Evolutionary conservation across 1,140 invertebrate genomes (phyloP), one percentile per base, ranked within the genome.

Genomic region (Dendroctonus ponderosae): DNA sequence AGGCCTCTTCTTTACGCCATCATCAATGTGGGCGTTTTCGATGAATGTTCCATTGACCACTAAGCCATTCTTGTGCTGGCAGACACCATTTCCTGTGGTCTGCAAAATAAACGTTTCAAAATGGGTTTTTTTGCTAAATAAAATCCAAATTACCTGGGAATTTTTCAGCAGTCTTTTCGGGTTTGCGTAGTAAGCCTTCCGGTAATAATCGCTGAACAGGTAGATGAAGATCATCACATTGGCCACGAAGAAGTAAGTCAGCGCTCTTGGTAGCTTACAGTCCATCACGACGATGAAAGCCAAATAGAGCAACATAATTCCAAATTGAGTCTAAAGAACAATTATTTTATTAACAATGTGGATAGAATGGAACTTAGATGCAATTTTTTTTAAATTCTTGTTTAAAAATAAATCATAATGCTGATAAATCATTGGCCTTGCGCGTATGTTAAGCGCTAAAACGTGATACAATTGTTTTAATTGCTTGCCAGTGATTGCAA

Each of bases 201-300:
- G 73, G 71, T 85, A 85, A 62, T 85, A 85, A 66, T 84, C 77
- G 43, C 78, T 75, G 74, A 86, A 86, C 4, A 86, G 74, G 51
- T 82, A 84, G 0, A 86, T 76, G 67, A 86, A 86, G 12, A 85
- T 82, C 2, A 81, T 70, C 5, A 82, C 78, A 60, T 85, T 81
- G 9, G 76, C 78, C 54, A 83, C 70, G 79, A 88, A 82, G 82
- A 88, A 84, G 80, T 87, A 85, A 1, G 82, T 83, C 0, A 85
- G 73, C 11, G 79, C 79, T 71, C 84, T 85, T 12, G 85, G 80
- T 68, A 84, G 73, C 44, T 82, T 79, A 74, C 84, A 85, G 61
- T 85, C 84, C 77, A 82, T 80, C 5, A 74, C 77, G 11, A 85
- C 78, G n/a, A 82, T 79, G 26, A 77, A 73, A 42, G 79, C 70